Base-by-base conservation (phyloP, 2,113 vertebrate genomes). In the Otis tarda region DNA sequence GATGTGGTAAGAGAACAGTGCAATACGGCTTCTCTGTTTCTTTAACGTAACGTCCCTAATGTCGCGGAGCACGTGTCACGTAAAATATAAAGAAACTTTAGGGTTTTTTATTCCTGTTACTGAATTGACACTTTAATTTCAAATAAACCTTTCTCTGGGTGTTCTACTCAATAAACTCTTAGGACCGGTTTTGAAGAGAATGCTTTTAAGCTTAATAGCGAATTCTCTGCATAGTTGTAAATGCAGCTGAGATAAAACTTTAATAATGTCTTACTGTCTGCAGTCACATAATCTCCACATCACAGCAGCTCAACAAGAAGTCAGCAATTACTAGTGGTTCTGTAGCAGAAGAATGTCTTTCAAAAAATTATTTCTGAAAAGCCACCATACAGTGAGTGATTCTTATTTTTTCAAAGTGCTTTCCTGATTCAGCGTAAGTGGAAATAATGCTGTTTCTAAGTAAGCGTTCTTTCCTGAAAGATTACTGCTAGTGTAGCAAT, bases 51-150 rank as follows among this genome's bases (percentile, higher is more conserved):
- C 5, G 43, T 15, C 37, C 15, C 53, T 8, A 3, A 7, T 10
- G 22, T 14, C 39, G 0, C 10, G 41, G 35, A 19, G 63, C 68
- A 30, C 17, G 7, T 2, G 1, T 39, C 3, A 0, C 8, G 12
- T 5, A 16, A 60, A 28, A 52, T 3, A 9, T 1, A 31, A 30
- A 22, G 41, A 43, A 43, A 15, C 41, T 43, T 3, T 21, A 21
- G 4, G 47, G 47, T 4, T 1, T 68, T 57, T 37, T 45, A 1
- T 64, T 47, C 16, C 10, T 37, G 37, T 37, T 37, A 37, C 37
- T 10, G 17, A 73, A 47, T 4, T 64, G 10, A 18, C 21, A 3
- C 10, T 63, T 3, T 10, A 1, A 3, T 47, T 20, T 30, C 21
- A 73, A 71, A 41, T 11, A n/a, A 60, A 14, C 18, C 33, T 35